Base-by-base conservation (phyloP, 1,140 invertebrate species). In the Drosophila repleta region DNA sequence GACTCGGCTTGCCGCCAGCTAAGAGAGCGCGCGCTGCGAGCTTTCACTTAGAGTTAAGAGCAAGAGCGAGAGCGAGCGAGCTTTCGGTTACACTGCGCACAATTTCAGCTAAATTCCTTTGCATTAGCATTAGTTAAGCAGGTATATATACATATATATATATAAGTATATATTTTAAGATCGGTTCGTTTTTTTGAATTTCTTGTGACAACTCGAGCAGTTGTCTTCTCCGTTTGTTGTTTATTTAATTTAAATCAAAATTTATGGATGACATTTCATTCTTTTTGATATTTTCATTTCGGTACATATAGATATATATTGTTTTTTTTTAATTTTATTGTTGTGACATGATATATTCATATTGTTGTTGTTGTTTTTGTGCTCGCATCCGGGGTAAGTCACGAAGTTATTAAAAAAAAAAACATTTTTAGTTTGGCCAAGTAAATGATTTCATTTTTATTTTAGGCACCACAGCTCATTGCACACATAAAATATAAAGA, bases 381-480 rank as follows among this genome's bases (percentile, higher is more conserved):
- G 55, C 49, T 84, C 65, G 66, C 69, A 79, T 87, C 76, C 72
- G 87, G 87, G 87, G 87, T 90, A 90, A 90, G 87, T 90, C 69
- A 69, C 65, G 37, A 41, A 87, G 72, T 74, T 79, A 77, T 77
- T 80, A 69, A 71, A 76, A 76, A 65, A 69, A 71, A 76, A 76
- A 65, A 46, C 77, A 79, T 74, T 79, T 79, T 48, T 70, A 63
- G 72, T 76, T 70, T 70, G 53, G 63, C 43, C 68, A 79, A 82
- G 81, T 90, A 90, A 90, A 90, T 87, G 87, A 90, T 87, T 90
- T 90, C 79, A 90, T 90, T 90, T 90, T 90, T 90, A 90, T 90
- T 90, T 88, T 90, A 90, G 87, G 87, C 83, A 78, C 83, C 65
- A 60, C 68, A 72, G 15, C 73, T 69, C 62, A 75, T 76, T 76